Percentiles rank a stretch among this genome's conserved stretches.
Conservation (phyloP, 2,797 vertebrate species). For the Lates japonicus region DNA sequence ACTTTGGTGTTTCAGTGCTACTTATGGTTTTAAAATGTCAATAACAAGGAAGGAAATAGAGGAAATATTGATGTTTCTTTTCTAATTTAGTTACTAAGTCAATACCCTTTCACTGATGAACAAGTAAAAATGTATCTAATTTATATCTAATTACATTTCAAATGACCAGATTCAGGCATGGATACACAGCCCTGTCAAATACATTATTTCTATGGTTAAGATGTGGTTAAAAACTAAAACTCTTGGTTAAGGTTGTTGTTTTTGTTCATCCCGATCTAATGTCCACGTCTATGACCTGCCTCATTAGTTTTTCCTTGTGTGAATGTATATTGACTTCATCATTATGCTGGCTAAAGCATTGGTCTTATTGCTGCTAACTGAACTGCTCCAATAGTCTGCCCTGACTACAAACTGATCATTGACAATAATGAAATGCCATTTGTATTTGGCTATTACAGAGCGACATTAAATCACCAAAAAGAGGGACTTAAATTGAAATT, state of each 20-base stretch:
- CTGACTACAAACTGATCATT: conserved; percentile 41
- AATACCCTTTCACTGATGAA: no score
- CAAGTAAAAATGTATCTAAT: no score
- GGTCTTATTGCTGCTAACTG: conserved; percentile 14
- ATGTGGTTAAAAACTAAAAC: not conserved
- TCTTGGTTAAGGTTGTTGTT: not conserved
- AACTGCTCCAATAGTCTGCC: conserved; percentile 22
- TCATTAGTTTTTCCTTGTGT: conserved; percentile 7
- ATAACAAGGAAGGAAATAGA: no score
- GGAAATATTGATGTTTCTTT: no score
- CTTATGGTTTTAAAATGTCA: no score
- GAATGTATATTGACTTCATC: conserved; percentile 17
- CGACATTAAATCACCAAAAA: conserved; percentile 8
- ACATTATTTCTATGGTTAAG: not conserved
- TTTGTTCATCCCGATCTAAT: not conserved
- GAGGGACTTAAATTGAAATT: not conserved
- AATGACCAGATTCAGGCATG: not conserved
- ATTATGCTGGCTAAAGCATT: conserved; percentile 18
- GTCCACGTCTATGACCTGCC: not conserved
- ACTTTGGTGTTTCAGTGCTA: no score
- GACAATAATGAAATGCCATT: conserved; percentile 24
- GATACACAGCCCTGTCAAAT: not conserved
- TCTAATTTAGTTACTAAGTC: no score
- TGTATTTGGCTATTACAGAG: conserved; percentile 11
- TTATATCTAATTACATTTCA: not conserved